These are phyloP conservation scores for Recurvirostra avosetta DNA, from an alignment of 2,113 vertebrate species.

Conservation along the genomic window DNA sequence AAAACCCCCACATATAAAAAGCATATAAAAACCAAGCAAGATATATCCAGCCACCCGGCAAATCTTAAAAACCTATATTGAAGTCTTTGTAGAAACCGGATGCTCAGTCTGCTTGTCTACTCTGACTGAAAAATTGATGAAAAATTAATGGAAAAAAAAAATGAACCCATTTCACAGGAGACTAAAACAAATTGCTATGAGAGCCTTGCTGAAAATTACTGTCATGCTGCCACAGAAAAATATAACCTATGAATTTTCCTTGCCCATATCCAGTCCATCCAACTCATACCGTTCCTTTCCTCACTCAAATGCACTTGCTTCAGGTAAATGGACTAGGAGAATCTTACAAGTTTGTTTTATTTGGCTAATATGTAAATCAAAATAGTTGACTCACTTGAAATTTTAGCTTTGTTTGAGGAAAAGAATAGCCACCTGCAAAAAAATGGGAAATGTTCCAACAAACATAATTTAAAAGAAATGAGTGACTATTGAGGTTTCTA, in stretches of 20 bases:
- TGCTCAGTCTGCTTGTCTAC: neutral
- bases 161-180: neutral
- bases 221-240: neutral
- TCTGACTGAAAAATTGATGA: neutral
- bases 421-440: neutral
- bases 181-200: neutral
- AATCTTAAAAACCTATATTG: neutral
- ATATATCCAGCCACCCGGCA: neutral
- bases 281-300: rapidly evolving
- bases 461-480: neutral
- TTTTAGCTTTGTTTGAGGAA: neutral
- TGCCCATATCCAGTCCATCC: neutral
- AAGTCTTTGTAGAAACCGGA: neutral
- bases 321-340: neutral
- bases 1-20: neutral
- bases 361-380: neutral
- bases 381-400: neutral
- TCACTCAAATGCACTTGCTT: neutral
- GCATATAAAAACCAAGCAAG: neutral
- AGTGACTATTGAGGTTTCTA: neutral
- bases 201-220: neutral
- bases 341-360: neutral
- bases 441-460: neutral
- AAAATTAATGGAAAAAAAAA: neutral
- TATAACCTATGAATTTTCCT: neutral